These are phyloP conservation scores for Nudaria mundana DNA, from an alignment of 2,888 invertebrate genomes.

Conservation along the genomic window DNA sequence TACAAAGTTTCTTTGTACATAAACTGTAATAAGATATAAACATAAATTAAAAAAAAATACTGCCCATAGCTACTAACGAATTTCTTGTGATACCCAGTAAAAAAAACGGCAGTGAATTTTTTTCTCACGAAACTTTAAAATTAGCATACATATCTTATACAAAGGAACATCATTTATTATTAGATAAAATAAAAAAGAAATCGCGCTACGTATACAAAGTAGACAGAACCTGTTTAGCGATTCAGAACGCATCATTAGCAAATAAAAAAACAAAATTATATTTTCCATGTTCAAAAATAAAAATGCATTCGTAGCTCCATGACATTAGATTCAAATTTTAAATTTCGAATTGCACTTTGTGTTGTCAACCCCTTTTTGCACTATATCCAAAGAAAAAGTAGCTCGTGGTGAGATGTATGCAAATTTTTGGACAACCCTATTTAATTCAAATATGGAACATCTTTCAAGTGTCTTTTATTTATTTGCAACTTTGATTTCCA, in stretches of 20 bases:
- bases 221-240: conserved; percentile 76
- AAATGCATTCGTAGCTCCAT: conserved; percentile 20
- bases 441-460: conserved; percentile 10
- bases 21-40: too few relatives aligned
- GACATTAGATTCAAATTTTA: conserved; percentile 15
- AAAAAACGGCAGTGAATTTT: conserved; percentile 30
- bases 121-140: conserved; percentile 59
- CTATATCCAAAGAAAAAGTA: conserved; percentile 41
- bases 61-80: too few relatives aligned
- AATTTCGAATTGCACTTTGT: conserved; percentile 8
- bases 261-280: conserved; percentile 20
- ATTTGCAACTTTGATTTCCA: conserved; percentile 18
- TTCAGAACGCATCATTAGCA: conserved; percentile 69
- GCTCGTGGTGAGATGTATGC: conserved; percentile 61
- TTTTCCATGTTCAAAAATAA: background rate
- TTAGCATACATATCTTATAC: conserved; percentile 48
- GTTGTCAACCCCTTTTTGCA: conserved; percentile 35
- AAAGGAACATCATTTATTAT: conserved; percentile 54
- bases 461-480: conserved; percentile 14
- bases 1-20: too few relatives aligned
- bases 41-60: too few relatives aligned
- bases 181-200: conserved; percentile 41
- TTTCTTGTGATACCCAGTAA: background rate
- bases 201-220: conserved; percentile 62
- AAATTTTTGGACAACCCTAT: conserved; percentile 51